These are phyloP conservation scores for Polyodon spathula DNA, from an alignment of 2,113 vertebrate genomes.

Conservation along the genomic window DNA sequence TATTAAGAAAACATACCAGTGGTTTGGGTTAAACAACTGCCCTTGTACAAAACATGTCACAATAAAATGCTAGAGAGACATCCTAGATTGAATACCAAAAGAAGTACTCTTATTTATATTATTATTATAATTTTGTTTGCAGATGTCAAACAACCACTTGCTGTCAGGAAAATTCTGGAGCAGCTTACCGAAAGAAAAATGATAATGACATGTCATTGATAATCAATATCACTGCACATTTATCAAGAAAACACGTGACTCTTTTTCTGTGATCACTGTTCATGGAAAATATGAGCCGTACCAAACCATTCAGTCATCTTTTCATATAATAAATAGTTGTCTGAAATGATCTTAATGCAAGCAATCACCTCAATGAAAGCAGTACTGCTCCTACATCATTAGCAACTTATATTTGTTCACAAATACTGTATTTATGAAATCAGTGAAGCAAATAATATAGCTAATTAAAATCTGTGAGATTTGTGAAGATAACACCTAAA, in stretches of 20 bases:
- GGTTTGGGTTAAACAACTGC: no score
- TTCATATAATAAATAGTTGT: conserved; percentile 26
- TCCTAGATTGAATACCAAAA: no score
- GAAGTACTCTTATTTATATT: no score
- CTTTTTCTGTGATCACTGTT: conserved; percentile 27
- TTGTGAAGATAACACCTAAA: no score
- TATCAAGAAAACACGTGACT: conserved; percentile 28
- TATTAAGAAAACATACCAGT: no score
- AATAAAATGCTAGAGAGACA: no score
- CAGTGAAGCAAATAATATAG: no score
- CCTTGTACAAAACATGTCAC: no score
- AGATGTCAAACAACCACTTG: conserved; percentile 9
- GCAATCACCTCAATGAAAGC: conserved; percentile 16
- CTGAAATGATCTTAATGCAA: conserved; percentile 21
- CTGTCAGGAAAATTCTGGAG: conserved; percentile 38
- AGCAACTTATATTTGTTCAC: no score
- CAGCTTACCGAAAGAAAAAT: conserved; percentile 47
- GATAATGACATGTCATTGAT: conserved; percentile 21
- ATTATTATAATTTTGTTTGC: no score
- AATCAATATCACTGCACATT: conserved; percentile 33
- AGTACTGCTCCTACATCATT: conserved; percentile 12
- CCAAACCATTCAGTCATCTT: conserved; percentile 19
- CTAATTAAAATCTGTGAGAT: no score
- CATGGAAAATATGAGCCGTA: conserved; percentile 28
- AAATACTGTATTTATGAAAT: no score